Evolutionary conservation across 2,797 vertebrate species (phyloP), one percentile per base, ranked within the genome.

Genomic region (Parauchenoglanis ngamensis): DNA sequence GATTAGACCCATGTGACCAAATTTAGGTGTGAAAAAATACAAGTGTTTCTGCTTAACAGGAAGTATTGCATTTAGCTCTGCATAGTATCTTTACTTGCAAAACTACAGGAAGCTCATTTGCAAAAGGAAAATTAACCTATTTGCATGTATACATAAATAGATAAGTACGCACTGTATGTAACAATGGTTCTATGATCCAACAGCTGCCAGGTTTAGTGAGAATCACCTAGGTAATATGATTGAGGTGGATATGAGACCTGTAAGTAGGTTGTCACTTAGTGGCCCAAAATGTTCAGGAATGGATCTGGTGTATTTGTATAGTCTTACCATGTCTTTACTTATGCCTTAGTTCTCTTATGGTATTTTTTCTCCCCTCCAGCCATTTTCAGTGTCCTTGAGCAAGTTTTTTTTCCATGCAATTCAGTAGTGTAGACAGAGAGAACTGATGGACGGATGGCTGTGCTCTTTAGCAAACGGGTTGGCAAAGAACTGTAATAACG

Each of bases 401-500:
- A 57, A 44, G 84, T 81, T 78, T 88, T 86, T 72, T 90, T 90
- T 88, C 88, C 87, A 77, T 65, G 80, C 75, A 89, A 76, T 83
- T 86, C 52, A 86, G 61, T 52, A 52, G 40, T 57, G 46, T 44
- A 49, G 61, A 86, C 49, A 65, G 10, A 84, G 63, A 72, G 84
- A 70, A 63, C 44, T 89, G 77, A 87, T 77, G 35, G 80, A 88
- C 61, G 67, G 86, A 86, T 68, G 65, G 76, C 72, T 85, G n/a
- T 67, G 59, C 63, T 73, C 28, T 79, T 75, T 88, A 85, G 63
- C 82, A 89, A 56, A 65, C 83, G 81, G 75, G 78, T 85, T 87
- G 87, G 84, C 88, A 76, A 35, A 49, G 19, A 76, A 87, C 46
- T 31, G 68, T 35, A 75, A 78, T 88, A 83, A 52, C 63, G 49